Percentiles rank a stretch among this genome's conserved stretches.
These are phyloP conservation scores for Ceratina calcarata DNA, from an alignment of 1,140 invertebrate genomes.

Conservation along the genomic window DNA sequence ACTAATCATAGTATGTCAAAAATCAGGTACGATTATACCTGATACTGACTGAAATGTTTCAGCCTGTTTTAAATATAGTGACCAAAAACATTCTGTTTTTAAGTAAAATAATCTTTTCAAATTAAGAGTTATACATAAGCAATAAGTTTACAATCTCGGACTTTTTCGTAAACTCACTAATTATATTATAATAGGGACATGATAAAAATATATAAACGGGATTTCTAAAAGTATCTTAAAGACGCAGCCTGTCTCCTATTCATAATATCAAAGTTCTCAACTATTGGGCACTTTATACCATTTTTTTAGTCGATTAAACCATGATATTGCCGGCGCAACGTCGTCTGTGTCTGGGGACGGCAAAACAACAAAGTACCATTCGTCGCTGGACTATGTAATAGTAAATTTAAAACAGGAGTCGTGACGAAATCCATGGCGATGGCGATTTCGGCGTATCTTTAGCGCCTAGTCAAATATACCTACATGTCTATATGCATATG, in stretches of 20 bases:
- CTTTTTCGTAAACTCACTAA: constrained; percentile 28
- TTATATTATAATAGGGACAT: constrained; percentile 7
- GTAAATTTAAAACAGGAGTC: constrained; percentile 65
- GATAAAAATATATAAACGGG: constrained; percentile 52
- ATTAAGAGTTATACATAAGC: constrained; percentile 23
- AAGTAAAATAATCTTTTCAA: constrained; percentile 40
- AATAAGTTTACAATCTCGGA: constrained; percentile 20
- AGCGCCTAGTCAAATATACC: constrained; percentile 41
- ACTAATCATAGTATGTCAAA: constrained; percentile 42
- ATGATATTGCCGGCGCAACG: constrained; percentile 62
- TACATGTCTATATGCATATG: background rate
- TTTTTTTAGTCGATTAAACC: constrained; percentile 49
- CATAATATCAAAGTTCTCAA: constrained; percentile 44
- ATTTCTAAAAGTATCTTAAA: constrained; percentile 70
- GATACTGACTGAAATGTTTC: constrained; percentile 26
- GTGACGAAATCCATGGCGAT: constrained; percentile 51
- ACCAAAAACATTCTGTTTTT: constrained; percentile 37
- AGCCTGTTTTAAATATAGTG: constrained; percentile 42
- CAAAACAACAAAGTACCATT: constrained; percentile 80
- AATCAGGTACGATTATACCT: constrained; percentile 59
- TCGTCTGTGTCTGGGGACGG: constrained; percentile 72
- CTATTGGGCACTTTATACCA: constrained; percentile 43
- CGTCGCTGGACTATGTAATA: constrained; percentile 70
- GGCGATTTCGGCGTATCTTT: constrained; percentile 50
- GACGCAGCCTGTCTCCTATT: constrained; percentile 62